Evolutionary conservation across 2,888 invertebrate species (phyloP).

Genomic region (Panopea generosa): DNA sequence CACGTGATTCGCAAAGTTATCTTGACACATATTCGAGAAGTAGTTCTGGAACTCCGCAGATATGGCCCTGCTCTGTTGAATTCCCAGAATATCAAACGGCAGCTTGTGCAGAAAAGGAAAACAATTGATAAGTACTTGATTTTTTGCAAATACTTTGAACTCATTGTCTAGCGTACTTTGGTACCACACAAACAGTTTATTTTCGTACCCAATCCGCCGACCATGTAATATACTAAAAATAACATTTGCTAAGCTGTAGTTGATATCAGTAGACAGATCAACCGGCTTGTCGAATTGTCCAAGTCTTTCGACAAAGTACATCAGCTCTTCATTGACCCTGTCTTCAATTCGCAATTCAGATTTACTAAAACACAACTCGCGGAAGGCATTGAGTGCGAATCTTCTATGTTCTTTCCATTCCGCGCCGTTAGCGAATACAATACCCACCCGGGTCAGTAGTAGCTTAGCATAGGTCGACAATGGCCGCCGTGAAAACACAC

Average conservation of each 20-base stretch:
- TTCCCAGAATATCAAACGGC: neutral
- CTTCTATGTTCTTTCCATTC: neutral
- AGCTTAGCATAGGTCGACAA: neutral
- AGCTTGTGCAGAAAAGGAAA: neutral
- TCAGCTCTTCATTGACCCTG: neutral
- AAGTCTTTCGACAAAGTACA: neutral
- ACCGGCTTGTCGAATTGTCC: neutral
- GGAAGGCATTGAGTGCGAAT: neutral
- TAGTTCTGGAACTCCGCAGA: neutral
- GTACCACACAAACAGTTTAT: neutral
- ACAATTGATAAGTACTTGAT: neutral
- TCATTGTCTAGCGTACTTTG: neutral
- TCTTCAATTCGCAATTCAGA: neutral
- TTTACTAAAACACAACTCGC: neutral
- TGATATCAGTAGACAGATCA: neutral
- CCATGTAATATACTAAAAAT: neutral
- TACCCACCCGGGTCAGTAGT: neutral
- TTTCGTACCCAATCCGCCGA: neutral
- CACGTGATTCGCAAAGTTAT: neutral
- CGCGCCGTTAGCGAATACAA: neutral
- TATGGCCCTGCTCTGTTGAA: neutral
- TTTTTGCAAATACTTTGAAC: neutral
- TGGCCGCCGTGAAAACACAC: constrained; percentile 24
- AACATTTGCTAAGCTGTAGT: neutral
- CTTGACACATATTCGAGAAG: neutral